A percentile compares a stretch with the other conserved stretches of the same genome.
Evolutionary conservation across 1,140 invertebrate genomes (phyloP).

Genomic region (Lucilia sericata): DNA sequence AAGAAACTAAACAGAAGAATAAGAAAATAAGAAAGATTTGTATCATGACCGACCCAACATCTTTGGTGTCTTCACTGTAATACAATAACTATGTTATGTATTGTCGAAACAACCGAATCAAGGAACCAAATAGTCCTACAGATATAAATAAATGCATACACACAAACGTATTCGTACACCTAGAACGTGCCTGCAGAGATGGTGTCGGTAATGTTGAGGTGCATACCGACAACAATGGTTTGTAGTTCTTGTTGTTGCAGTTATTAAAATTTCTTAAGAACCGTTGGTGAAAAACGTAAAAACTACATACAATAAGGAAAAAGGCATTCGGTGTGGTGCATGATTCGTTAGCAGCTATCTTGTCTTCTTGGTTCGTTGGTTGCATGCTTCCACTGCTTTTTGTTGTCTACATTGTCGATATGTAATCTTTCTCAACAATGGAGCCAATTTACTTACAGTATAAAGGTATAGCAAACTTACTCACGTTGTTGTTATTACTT

Average conservation of each 20-base stretch:
- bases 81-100: conserved; percentile 36
- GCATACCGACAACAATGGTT: conserved; percentile 24
- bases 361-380: not conserved
- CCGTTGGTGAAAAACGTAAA: conserved; percentile 27
- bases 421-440: conserved; percentile 30
- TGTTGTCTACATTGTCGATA: not conserved
- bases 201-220: conserved; percentile 7
- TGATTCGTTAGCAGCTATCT: not conserved
- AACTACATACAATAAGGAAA: not conserved
- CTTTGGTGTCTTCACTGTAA: conserved; percentile 30
- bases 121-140: not conserved
- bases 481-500: not conserved
- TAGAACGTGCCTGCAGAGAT: conserved; percentile 31
- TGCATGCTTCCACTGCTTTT: not conserved
- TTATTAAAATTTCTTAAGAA: conserved; percentile 38
- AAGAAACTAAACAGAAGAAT: not conserved
- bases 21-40: conserved; percentile 24
- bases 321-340: not conserved
- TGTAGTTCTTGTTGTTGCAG: conserved; percentile 29
- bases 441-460: conserved; percentile 34
- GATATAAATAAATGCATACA: too few species aligned
- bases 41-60: conserved; percentile 37
- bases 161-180: not conserved
- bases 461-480: not conserved
- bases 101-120: not conserved